Evolutionary conservation across 1,140 invertebrate species (phyloP), one percentile per base, ranked within the genome.

Genomic region (Choristoneura fumiferana): DNA sequence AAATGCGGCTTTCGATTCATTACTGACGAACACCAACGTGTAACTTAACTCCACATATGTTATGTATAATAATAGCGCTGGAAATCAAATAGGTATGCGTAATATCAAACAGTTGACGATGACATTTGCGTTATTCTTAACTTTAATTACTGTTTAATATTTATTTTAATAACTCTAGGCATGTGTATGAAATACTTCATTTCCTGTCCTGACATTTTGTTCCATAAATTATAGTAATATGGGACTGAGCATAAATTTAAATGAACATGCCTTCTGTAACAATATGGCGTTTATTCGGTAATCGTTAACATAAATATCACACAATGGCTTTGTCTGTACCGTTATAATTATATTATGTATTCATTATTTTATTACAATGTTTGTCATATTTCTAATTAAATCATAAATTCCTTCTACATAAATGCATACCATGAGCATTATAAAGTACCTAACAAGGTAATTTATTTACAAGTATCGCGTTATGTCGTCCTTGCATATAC

Each of bases 151-250:
- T 22, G 12, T 15, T 49, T 49, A 29, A 49, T 49, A 15, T 17
- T 12, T 49, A 49, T 49, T 49, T 49, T 29, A 29, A 49, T 18
- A 29, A 22, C 43, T 6, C 22, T 29, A 29, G 43, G 29, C 43
- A 49, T 12, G 12, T 22, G 18, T 49, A 17, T 49, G 43, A 29
- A 29, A 2, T 49, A 49, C n/a, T 13, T 22, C 43, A 22, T 49
- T 33, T 49, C 43, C 43, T 49, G 43, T 17, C 17, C 43, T 49
- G 43, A n/a, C 43, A 22, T 49, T 49, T 22, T 49, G 14, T 22
- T 15, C 43, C 1, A 49, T 49, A 49, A 49, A 49, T 49, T 49
- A 49, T 49, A 49, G 18, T 49, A 49, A 49, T 49, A 49, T 13
- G 43, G 43, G 18, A 12, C 43, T 13, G 18, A 22, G 29, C 43